phyloP scores from a whole-genome alignment of 2,888 invertebrate species.

The Tinea pellionella region DNA sequence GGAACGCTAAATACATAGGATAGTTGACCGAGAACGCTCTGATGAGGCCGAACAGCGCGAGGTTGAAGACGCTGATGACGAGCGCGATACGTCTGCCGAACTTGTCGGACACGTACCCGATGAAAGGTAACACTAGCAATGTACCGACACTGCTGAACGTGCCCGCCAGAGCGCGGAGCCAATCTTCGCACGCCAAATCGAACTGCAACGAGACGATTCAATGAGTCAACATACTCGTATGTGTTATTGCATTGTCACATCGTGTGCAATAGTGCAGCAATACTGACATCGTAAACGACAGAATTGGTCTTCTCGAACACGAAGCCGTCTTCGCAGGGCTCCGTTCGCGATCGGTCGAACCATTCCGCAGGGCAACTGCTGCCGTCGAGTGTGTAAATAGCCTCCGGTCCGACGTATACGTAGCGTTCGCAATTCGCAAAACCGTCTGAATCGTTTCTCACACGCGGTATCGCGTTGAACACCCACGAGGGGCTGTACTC shows the following conservation, averaged over 20 bases:
- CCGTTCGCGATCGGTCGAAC: slow-evolving; percentile 24
- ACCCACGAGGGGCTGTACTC: slow-evolving; percentile 52
- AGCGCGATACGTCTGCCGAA: slow-evolving; percentile 65
- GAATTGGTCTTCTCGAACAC: slow-evolving; percentile 46
- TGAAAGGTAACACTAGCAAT: slow-evolving; percentile 74
- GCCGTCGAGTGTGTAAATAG: slow-evolving; percentile 15
- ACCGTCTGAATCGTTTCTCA: neutral
- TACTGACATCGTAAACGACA: slow-evolving; percentile 50
- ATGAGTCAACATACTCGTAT: too few species aligned
- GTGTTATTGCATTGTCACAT: too few species aligned
- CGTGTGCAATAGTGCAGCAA: too few species aligned
- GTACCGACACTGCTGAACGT: slow-evolving; percentile 78
- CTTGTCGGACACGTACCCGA: slow-evolving; percentile 77
- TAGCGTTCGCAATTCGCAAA: slow-evolving; percentile 52
- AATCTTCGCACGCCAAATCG: slow-evolving; percentile 73
- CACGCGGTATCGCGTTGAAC: slow-evolving; percentile 44
- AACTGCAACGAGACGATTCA: slow-evolving; percentile 55
- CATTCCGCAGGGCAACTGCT: slow-evolving; percentile 34
- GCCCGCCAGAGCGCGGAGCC: slow-evolving; percentile 78
- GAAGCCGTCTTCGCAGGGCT: slow-evolving; percentile 24
- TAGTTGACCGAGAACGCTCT: slow-evolving; percentile 68
- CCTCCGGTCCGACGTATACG: slow-evolving; percentile 26
- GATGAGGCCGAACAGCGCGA: slow-evolving; percentile 56
- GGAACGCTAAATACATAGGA: slow-evolving; percentile 60
- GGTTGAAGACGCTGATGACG: slow-evolving; percentile 50